Evolutionary conservation across 2,113 vertebrate species (phyloP).

Genomic region (Rhipidura dahli): DNA sequence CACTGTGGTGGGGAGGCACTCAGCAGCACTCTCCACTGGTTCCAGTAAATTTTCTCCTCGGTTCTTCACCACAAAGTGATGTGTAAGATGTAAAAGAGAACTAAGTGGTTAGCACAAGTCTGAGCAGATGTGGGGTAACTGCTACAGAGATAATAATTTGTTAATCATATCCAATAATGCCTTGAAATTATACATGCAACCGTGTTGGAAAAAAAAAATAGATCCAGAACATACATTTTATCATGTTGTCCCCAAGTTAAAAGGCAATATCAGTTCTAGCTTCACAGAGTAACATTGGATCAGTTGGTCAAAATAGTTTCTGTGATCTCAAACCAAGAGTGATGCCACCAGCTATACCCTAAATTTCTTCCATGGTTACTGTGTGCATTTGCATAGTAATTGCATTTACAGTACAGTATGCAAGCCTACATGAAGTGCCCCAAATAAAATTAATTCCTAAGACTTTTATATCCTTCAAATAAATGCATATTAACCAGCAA

Average conservation of each 20-base stretch:
- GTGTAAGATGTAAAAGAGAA: not conserved
- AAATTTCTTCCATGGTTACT: not conserved
- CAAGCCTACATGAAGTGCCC: not conserved
- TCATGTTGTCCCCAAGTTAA: not conserved
- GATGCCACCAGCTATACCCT: not conserved
- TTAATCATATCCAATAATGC: not conserved
- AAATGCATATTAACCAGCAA: not conserved
- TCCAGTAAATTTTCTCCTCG: not conserved
- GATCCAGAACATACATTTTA: not conserved
- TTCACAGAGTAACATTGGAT: not conserved
- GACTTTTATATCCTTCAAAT: not conserved
- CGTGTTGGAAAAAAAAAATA: not conserved
- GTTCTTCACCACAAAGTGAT: not conserved
- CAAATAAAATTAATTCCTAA: not conserved
- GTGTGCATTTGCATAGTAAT: not conserved
- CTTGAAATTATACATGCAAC: not conserved
- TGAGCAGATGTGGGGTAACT: not conserved
- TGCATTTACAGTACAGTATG: not conserved
- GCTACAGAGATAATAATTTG: not conserved
- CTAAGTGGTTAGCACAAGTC: not conserved
- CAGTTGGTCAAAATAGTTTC: not conserved
- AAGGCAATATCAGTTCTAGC: not conserved
- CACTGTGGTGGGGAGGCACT: not conserved
- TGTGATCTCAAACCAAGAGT: not conserved
- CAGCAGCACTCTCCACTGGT: not conserved